These are phyloP conservation scores for Megathymus violae DNA, from an alignment of 1,140 invertebrate genomes.

Conservation along the genomic window DNA sequence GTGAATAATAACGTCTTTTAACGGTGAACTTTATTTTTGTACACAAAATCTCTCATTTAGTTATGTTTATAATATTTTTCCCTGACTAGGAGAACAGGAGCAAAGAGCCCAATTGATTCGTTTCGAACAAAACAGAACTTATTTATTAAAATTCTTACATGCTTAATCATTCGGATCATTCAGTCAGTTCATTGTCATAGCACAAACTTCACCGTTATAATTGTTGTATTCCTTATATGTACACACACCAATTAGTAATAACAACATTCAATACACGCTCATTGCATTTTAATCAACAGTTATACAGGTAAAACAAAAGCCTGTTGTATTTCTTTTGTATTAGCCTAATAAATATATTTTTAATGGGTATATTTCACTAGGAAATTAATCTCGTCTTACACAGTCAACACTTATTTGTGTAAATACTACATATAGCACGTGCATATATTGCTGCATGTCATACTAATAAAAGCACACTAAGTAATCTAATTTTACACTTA, in stretches of 20 bases:
- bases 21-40: too few relatives aligned
- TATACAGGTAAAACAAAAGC: not conserved
- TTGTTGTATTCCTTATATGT: conserved; percentile 13
- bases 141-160: conserved; percentile 18
- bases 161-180: conserved; percentile 1
- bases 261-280: conserved; percentile 10
- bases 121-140: not conserved
- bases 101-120: too few relatives aligned
- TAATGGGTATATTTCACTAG: too few relatives aligned
- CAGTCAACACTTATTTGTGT: too few relatives aligned
- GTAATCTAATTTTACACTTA: too few relatives aligned
- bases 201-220: conserved; percentile 3
- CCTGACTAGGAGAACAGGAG: too few relatives aligned
- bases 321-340: not conserved
- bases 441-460: too few relatives aligned
- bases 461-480: too few relatives aligned
- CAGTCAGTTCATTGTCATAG: not conserved
- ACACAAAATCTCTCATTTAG: too few relatives aligned
- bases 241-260: conserved; percentile 5
- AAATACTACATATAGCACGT: too few relatives aligned
- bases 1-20: too few relatives aligned
- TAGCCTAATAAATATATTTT: not conserved
- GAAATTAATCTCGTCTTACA: too few relatives aligned
- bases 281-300: conserved; percentile 7
- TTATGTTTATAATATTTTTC: not conserved